Conservation (phyloP, 2,888 invertebrate genomes). For the Heliconius hortense region DNA sequence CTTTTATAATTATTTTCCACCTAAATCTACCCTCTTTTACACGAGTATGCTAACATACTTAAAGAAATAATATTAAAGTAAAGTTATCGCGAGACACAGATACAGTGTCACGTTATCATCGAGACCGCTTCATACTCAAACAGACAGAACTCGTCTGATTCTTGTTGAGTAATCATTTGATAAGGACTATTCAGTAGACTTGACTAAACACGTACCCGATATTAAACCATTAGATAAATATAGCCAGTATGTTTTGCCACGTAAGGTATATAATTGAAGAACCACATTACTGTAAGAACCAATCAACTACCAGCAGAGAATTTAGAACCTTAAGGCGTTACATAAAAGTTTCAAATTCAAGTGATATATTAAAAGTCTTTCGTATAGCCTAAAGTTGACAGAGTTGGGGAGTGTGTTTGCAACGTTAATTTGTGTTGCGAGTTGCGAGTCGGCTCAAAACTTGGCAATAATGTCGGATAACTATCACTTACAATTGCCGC, state of each 20-base stretch:
- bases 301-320: constrained; percentile 1
- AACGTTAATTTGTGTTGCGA: constrained; percentile 42
- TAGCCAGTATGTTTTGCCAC: neutral
- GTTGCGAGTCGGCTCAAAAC: constrained; percentile 30
- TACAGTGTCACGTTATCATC: constrained; percentile 24
- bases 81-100: constrained; percentile 1
- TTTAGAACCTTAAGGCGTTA: neutral
- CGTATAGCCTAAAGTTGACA: constrained; percentile 31
- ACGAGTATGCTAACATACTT: no score
- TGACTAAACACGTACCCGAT: constrained; percentile 23
- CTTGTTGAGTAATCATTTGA: constrained; percentile 32
- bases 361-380: neutral
- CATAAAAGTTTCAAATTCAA: neutral
- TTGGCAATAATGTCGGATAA: constrained; percentile 42
- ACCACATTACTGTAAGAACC: neutral
- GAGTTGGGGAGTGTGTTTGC: constrained; percentile 37
- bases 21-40: no score
- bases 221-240: neutral
- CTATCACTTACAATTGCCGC: constrained; percentile 44
- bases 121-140: constrained; percentile 26
- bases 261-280: constrained; percentile 10
- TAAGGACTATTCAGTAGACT: constrained; percentile 34
- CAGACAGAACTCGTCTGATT: constrained; percentile 25
- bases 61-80: neutral
- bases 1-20: no score